These are phyloP conservation scores for Microlaimidae sp. DNA, from an alignment of 2,888 invertebrate genomes.

Conservation along the genomic window DNA sequence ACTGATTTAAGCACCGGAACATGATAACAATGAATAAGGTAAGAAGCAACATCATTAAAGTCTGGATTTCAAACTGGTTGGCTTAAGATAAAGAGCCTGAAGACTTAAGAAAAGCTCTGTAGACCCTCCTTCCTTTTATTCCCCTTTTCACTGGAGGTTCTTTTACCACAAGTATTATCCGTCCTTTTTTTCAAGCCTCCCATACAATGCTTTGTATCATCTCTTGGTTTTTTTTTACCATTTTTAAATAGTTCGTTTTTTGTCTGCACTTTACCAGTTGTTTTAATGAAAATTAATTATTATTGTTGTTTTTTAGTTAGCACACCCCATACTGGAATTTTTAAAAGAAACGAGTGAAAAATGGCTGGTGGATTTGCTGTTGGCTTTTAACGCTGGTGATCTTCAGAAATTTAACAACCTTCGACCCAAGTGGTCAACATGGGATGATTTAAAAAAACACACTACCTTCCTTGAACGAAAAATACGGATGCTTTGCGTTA, in stretches of 20 bases:
- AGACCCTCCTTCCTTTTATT: too few relatives aligned
- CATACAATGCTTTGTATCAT: not conserved
- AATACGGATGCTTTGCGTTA: constrained; percentile 79
- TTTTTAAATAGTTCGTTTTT: constrained; percentile 4
- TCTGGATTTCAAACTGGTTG: too few relatives aligned
- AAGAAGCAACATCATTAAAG: too few relatives aligned
- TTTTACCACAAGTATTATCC: not conserved
- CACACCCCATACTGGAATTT: constrained; percentile 77
- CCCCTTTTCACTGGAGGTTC: too few relatives aligned
- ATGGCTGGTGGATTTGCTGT: constrained; percentile 58
- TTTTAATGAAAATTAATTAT: too few relatives aligned
- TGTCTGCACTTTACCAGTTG: too few relatives aligned
- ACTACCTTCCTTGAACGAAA: constrained; percentile 48
- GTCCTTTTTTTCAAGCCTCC: not conserved
- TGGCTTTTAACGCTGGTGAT: constrained; percentile 69
- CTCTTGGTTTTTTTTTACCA: too few relatives aligned
- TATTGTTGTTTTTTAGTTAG: constrained; percentile 48
- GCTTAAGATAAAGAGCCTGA: too few relatives aligned
- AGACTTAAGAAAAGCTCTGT: too few relatives aligned
- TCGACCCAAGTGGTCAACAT: constrained; percentile 45
- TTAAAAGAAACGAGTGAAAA: constrained; percentile 60
- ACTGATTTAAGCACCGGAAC: too few relatives aligned
- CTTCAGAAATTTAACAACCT: constrained; percentile 55
- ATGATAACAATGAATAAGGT: too few relatives aligned
- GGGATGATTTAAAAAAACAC: constrained; percentile 26